phyloP scores from a whole-genome alignment of 2,888 invertebrate species.

The Cryptocephalus primarius region DNA sequence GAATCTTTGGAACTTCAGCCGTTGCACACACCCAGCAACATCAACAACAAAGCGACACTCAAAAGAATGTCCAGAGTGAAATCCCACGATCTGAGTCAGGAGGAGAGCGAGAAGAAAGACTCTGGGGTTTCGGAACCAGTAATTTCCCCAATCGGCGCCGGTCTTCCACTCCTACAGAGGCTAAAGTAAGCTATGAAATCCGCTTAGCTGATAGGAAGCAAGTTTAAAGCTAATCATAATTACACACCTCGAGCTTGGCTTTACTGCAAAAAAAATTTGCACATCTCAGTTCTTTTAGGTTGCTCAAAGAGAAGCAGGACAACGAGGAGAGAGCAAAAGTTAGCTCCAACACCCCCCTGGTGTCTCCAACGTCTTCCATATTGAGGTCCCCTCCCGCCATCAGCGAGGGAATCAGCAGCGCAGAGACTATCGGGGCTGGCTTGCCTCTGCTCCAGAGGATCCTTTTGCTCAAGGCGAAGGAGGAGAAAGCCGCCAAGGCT shows the following conservation, averaged over 20 bases:
- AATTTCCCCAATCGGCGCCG: conserved; percentile 69
- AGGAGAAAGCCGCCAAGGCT: conserved; percentile 39
- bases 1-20: conserved; percentile 62
- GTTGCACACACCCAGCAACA: conserved; percentile 37
- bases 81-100: conserved; percentile 56
- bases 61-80: conserved; percentile 65
- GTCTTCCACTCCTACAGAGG: conserved; percentile 67
- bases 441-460: conserved; percentile 66
- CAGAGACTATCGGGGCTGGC: conserved; percentile 47
- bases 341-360: conserved; percentile 39
- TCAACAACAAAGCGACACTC: conserved; percentile 45
- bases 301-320: conserved; percentile 75
- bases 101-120: conserved; percentile 24
- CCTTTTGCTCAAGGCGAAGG: conserved; percentile 63
- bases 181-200: conserved; percentile 38
- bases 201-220: background rate
- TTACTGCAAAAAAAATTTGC: background rate
- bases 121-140: conserved; percentile 31
- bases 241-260: too few relatives aligned
- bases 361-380: conserved; percentile 49
- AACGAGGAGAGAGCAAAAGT: conserved; percentile 44
- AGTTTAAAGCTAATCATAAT: too few relatives aligned
- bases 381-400: conserved; percentile 41
- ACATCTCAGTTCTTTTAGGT: conserved; percentile 26
- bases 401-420: conserved; percentile 41